A percentile compares a stretch with the other conserved stretches of the same genome.
phyloP scores from a whole-genome alignment of 2,797 vertebrate genomes.

The Gallirallus australis region DNA sequence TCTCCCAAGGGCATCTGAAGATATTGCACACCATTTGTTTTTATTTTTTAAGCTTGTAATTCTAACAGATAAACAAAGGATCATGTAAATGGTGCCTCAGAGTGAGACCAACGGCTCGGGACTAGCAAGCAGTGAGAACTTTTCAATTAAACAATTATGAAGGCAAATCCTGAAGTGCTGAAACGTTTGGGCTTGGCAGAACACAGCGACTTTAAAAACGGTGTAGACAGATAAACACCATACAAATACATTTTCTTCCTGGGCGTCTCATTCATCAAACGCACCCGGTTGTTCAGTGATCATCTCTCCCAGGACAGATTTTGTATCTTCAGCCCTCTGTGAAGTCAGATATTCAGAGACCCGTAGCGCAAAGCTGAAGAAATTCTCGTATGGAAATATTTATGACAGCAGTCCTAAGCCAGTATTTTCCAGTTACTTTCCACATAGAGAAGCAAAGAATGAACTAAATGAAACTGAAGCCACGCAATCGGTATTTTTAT shows the following conservation, averaged over 20 bases:
- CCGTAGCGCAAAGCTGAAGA: neutral
- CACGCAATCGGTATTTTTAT: rapidly evolving
- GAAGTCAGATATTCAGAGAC: neutral
- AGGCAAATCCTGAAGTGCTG: rapidly evolving
- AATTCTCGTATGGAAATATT: neutral
- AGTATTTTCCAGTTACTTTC: neutral
- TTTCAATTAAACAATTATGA: neutral
- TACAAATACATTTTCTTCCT: neutral
- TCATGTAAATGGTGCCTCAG: neutral
- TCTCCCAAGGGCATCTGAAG: neutral
- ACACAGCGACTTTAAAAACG: neutral
- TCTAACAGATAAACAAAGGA: neutral
- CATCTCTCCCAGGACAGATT: neutral
- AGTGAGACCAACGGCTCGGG: neutral
- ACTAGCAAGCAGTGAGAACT: neutral
- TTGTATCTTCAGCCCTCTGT: neutral
- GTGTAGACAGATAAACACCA: neutral
- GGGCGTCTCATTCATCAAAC: neutral
- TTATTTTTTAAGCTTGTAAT: neutral
- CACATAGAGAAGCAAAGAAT: neutral
- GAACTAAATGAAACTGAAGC: neutral
- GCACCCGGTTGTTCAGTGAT: neutral
- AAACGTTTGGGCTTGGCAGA: neutral
- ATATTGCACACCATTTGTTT: neutral
- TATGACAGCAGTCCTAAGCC: neutral